Percentiles rank a stretch among this genome's conserved stretches.
These are phyloP conservation scores for Malurus melanocephalus DNA, from an alignment of 2,113 vertebrate genomes.

Conservation along the genomic window DNA sequence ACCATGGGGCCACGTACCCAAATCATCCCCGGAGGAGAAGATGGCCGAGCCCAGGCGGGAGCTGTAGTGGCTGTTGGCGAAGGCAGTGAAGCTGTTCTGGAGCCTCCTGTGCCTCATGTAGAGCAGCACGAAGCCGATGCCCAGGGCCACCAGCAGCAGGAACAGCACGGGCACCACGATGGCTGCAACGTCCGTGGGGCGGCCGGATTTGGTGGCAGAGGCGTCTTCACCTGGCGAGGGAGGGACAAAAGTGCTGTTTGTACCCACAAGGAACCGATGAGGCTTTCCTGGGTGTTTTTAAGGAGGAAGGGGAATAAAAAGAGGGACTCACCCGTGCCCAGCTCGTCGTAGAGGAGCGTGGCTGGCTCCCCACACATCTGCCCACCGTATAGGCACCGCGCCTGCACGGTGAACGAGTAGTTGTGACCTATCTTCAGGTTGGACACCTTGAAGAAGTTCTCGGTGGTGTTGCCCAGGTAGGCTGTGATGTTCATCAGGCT, in stretches of 20 bases:
- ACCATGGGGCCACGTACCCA: constrained; percentile 73
- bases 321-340: constrained; percentile 70
- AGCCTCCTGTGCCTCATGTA: constrained; percentile 89
- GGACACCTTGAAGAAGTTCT: constrained; percentile 89
- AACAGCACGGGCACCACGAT: constrained; percentile 93
- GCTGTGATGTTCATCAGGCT: constrained; percentile 81
- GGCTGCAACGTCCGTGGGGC: constrained; percentile 81
- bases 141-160: constrained; percentile 85
- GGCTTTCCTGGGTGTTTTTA: background rate
- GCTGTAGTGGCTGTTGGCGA: constrained; percentile 97
- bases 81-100: constrained; percentile 92
- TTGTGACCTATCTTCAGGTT: constrained; percentile 89
- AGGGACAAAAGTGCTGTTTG: background rate
- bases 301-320: background rate
- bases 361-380: constrained; percentile 93
- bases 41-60: constrained; percentile 93
- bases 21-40: constrained; percentile 94
- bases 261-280: background rate
- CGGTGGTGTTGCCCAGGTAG: constrained; percentile 90
- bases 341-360: constrained; percentile 82
- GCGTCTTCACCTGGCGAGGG: constrained; percentile 46
- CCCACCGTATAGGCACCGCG: constrained; percentile 82
- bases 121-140: constrained; percentile 80
- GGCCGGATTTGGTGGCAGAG: background rate
- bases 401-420: constrained; percentile 91